phyloP scores from a whole-genome alignment of 2,888 invertebrate species.

The Eugnorisma glareosa region DNA sequence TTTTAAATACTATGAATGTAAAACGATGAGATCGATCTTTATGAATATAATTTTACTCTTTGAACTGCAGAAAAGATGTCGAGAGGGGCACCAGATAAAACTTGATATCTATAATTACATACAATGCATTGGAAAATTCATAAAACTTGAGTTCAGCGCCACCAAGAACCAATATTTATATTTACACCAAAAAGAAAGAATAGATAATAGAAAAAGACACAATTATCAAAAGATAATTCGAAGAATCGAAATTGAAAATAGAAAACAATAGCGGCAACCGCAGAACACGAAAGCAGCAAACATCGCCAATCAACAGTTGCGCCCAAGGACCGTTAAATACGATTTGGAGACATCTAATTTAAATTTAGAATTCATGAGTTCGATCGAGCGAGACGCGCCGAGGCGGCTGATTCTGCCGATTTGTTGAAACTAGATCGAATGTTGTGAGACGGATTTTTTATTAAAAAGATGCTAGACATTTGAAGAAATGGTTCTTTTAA shows the following conservation, averaged over 20 bases:
- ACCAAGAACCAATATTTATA: not conserved
- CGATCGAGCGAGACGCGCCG: constrained; percentile 76
- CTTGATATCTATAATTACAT: not conserved
- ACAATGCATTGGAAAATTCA: not conserved
- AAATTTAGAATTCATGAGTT: constrained; percentile 82
- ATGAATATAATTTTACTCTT: not conserved
- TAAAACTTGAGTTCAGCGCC: not conserved
- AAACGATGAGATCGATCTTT: not conserved
- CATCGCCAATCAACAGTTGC: constrained; percentile 76
- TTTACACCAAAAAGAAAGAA: not conserved
- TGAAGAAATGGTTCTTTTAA: constrained; percentile 21
- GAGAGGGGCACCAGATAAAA: not conserved
- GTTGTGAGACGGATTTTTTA: constrained; percentile 42
- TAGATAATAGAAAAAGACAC: not conserved
- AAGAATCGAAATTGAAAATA: constrained; percentile 55
- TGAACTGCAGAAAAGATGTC: not conserved
- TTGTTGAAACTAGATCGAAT: constrained; percentile 63
- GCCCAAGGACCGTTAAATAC: constrained; percentile 78
- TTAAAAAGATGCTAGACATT: constrained; percentile 4
- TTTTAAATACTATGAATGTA: constrained; percentile 18
- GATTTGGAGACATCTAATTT: constrained; percentile 82
- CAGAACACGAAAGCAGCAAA: constrained; percentile 65
- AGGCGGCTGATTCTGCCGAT: constrained; percentile 62
- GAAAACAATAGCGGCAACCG: constrained; percentile 61
- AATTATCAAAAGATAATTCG: not conserved